Percentiles rank a stretch among this genome's conserved stretches.
These are phyloP conservation scores for Epizoanthus illoricatus DNA, from an alignment of 92 coral and sea anemone species.

Conservation along the genomic window DNA sequence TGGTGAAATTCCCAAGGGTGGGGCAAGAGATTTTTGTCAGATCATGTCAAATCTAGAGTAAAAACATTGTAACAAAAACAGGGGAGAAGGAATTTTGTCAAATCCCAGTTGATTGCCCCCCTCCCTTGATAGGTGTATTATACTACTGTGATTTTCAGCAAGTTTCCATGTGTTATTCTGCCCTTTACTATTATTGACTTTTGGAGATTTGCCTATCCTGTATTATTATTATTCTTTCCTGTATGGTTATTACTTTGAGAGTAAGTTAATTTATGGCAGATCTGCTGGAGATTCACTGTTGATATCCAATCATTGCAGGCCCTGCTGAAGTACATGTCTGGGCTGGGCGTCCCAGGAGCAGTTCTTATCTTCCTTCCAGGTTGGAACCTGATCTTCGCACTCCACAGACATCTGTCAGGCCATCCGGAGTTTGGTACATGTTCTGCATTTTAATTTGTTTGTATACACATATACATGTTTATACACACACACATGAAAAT, in stretches of 20 bases:
- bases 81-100: too few species aligned
- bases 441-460: not conserved
- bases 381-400: constrained; percentile 96
- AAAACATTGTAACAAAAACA: too few species aligned
- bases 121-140: too few species aligned
- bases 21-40: too few species aligned
- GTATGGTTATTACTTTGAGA: not conserved
- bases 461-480: not conserved
- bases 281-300: not conserved
- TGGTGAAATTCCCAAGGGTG: too few species aligned
- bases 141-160: too few species aligned
- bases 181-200: too few species aligned
- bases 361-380: constrained; percentile 95
- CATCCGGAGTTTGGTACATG: constrained; percentile 89
- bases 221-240: not conserved
- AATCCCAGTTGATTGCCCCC: too few species aligned
- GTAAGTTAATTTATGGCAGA: not conserved
- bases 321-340: constrained; percentile 83
- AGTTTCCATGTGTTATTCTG: too few species aligned
- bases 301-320: constrained; percentile 58
- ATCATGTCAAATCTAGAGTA: too few species aligned
- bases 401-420: constrained; percentile 79
- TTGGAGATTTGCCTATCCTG: too few species aligned
- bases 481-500: not conserved
- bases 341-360: constrained; percentile 95